Conservation (phyloP, 2,888 invertebrate species). For the Biston betularia region DNA sequence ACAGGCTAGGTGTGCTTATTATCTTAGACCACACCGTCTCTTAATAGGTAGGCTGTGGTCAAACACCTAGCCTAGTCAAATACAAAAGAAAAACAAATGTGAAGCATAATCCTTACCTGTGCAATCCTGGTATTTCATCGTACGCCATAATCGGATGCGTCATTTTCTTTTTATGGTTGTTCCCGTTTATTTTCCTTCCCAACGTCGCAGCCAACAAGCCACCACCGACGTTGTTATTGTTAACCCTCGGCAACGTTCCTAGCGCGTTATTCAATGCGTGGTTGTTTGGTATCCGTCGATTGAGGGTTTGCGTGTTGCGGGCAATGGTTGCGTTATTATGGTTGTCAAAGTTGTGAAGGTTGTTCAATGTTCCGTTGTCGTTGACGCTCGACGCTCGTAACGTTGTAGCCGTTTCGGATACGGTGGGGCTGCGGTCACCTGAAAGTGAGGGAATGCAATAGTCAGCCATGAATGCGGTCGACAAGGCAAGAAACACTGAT, state of each 20-base stretch:
- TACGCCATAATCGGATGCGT: slow-evolving; percentile 85
- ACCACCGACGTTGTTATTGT: slow-evolving; percentile 67
- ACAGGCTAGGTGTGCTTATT: too few species aligned
- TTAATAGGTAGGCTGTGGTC: too few species aligned
- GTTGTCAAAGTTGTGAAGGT: slow-evolving; percentile 63
- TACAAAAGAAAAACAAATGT: too few species aligned
- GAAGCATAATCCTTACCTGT: slow-evolving; percentile 64
- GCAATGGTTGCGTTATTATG: slow-evolving; percentile 65
- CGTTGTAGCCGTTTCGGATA: slow-evolving; percentile 94
- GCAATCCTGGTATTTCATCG: slow-evolving; percentile 86
- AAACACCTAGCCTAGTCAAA: too few species aligned
- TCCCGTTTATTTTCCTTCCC: slow-evolving; percentile 84
- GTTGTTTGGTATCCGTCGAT: slow-evolving; percentile 68
- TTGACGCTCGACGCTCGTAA: slow-evolving; percentile 91
- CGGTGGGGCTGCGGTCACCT: slow-evolving; percentile 93
- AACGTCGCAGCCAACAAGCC: slow-evolving; percentile 74
- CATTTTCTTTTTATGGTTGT: slow-evolving; percentile 81
- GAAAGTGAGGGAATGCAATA: too few species aligned
- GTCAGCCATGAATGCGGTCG: too few species aligned
- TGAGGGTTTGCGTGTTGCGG: slow-evolving; percentile 78
- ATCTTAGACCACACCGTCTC: too few species aligned
- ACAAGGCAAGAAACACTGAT: too few species aligned
- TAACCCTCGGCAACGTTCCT: slow-evolving; percentile 78
- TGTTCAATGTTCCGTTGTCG: slow-evolving; percentile 75
- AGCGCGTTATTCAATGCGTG: slow-evolving; percentile 79